Base-by-base conservation (phyloP, 2,113 vertebrate species). In the Patagioenas fasciata region DNA sequence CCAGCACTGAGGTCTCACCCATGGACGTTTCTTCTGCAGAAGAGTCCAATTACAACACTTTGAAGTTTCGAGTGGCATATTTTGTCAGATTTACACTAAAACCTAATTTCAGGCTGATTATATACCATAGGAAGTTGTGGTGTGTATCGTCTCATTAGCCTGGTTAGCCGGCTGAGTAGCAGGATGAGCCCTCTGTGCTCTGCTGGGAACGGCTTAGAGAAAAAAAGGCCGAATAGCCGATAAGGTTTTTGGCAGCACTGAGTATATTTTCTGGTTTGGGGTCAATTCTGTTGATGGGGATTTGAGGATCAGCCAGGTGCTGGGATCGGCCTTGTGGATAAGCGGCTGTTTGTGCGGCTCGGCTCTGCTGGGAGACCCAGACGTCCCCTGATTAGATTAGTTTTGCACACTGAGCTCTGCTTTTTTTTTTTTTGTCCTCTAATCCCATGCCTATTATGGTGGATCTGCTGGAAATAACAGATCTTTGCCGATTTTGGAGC, bases 171-270 rank as follows among this genome's bases (percentile, higher is more conserved):
- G 51, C 79, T 87, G 69, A 75, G 42, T 34, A 62, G 70, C 60
- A 61, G 32, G 26, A 42, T 0, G 1, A 85, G 40, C 0, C 0
- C 36, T 36, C 56, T 2, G 2, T 15, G 60, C 65, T 58, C 64
- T 87, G 54, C 40, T 70, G 71, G 80, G 87, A 34, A n/a, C 0
- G 4, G 67, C 31, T 58, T 69, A n/a, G 7, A 78, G 40, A 60
- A 78, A 42, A 42, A 72, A 80, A 29, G 23, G 57, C 51, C 18
- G 13, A 26, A 7, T 2, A 70, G 34, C 34, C 58, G 64, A 7
- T 31, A 32, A 80, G 47, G 32, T 1, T 82, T 94, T 71, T 80
- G 80, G 62, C 54, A 78, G 40, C 38, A 47, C 24, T 0, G 2
- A 56, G 56, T 20, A 11, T 36, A 26, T 89, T 57, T 36, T 18